These are phyloP conservation scores for Drosophila macrospina DNA, from an alignment of 2,888 invertebrate species.

Conservation along the genomic window DNA sequence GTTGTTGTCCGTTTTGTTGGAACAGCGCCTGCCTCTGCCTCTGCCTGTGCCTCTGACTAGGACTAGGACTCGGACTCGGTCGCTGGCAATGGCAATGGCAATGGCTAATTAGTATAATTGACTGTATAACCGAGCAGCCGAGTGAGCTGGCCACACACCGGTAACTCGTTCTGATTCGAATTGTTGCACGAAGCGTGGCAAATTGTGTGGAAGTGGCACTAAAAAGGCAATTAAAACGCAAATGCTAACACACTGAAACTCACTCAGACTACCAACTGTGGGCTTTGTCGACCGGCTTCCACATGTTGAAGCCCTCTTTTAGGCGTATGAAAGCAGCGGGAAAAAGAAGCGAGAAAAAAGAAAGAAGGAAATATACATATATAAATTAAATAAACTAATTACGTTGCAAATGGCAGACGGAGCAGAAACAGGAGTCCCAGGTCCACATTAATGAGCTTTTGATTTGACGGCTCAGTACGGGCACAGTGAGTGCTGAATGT, in stretches of 20 bases:
- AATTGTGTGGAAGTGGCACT: conserved; percentile 81
- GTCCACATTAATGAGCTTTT: conserved; percentile 71
- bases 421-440: conserved; percentile 12
- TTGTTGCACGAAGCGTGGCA: conserved; percentile 79
- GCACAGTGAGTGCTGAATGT: conserved; percentile 21
- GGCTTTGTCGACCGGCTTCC: conserved; percentile 36
- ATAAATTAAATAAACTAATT: conserved; percentile 81
- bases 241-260: conserved; percentile 55
- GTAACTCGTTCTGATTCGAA: conserved; percentile 67
- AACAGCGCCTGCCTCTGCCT: conserved; percentile 20
- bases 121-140: conserved; percentile 71
- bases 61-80: too few relatives aligned
- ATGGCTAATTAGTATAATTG: conserved; percentile 82
- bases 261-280: conserved; percentile 18
- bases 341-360: not conserved
- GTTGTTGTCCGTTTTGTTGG: conserved; percentile 53
- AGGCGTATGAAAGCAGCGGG: conserved; percentile 21
- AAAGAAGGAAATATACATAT: conserved; percentile 32
- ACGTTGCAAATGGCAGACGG: conserved; percentile 39
- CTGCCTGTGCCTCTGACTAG: not conserved
- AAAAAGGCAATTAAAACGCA: conserved; percentile 82
- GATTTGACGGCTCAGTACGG: conserved; percentile 61
- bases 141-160: conserved; percentile 33
- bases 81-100: not conserved
- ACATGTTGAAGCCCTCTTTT: conserved; percentile 62